Base-by-base conservation (phyloP, 2,888 invertebrate species). In the Exocentrus adspersus region DNA sequence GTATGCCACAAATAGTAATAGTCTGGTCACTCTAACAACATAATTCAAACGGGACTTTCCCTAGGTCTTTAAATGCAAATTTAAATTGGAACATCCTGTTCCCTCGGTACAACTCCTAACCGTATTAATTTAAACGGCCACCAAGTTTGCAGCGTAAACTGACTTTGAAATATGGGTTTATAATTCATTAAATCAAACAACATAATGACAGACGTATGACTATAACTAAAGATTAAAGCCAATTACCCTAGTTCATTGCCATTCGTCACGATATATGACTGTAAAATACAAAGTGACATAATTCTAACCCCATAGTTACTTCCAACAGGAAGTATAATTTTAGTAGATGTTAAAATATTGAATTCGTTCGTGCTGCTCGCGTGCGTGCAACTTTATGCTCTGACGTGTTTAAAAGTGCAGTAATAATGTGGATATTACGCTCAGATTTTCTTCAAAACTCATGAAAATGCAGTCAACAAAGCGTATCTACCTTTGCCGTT, bases 241-340 rank as follows among this genome's bases (percentile, higher is more conserved):
- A 73, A 71, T 73, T 73, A 71, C 53, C 45, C 63, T 69, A 53
- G 57, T 68, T 68, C 63, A 73, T 64, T 65, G 67, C 67, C 28
- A 60, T 63, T 63, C 62, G 71, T 70, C 73, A 73, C 73, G 73
- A 63, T 53, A 73, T 69, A 65, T 30, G 62, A 68, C 62, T 71
- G 70, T 73, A 70, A 72, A 71, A 70, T 69, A 71, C 66, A 71
- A 68, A 71, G 71, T 72, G 72, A 72, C 71, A 71, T 72, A 72
- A 73, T 70, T 73, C 65, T 64, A 64, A 63, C 62, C 67, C 60
- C 52, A 61, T 66, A 65, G 64, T 67, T 63, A 46, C 57, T 61
- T 60, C 69, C 58, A 65, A 64, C 70, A 67, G 72, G 73, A 73
- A 73, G 67, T 68, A 72, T 73, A 72, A 73, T 67, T 73, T 69